A percentile compares a stretch with the other conserved stretches of the same genome.
These are phyloP conservation scores for Cydia pomonella DNA, from an alignment of 1,140 invertebrate species.

Conservation along the genomic window DNA sequence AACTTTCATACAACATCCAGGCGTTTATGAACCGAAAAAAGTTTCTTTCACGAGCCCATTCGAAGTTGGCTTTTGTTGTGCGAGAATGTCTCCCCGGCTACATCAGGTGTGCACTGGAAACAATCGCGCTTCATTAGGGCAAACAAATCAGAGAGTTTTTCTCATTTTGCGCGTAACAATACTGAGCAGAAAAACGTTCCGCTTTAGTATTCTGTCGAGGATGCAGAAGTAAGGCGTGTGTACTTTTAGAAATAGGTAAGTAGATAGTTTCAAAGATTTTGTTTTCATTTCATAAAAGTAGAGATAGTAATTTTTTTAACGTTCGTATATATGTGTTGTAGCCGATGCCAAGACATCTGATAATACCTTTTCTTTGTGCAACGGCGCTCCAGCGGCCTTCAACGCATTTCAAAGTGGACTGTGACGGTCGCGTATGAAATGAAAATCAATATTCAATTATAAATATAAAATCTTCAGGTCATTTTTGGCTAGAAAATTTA, in stretches of 20 bases:
- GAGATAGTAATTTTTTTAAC: too few relatives aligned
- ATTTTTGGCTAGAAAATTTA: too few relatives aligned
- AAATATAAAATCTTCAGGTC: too few relatives aligned
- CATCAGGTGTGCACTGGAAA: constrained; percentile 63
- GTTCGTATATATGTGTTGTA: too few relatives aligned
- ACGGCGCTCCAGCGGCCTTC: too few relatives aligned
- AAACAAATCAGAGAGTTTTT: constrained; percentile 47
- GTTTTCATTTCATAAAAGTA: too few relatives aligned
- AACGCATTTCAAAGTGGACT: neutral
- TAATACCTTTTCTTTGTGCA: too few relatives aligned
- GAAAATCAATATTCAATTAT: too few relatives aligned
- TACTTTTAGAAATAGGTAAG: neutral
- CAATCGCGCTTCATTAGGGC: constrained; percentile 65
- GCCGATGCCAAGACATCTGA: too few relatives aligned
- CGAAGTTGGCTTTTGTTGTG: constrained; percentile 26
- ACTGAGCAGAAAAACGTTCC: neutral
- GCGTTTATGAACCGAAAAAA: constrained; percentile 29
- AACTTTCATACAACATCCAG: constrained; percentile 22
- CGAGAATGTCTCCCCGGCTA: constrained; percentile 34
- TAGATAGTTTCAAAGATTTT: neutral
- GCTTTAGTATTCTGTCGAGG: neutral
- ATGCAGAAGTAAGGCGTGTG: neutral
- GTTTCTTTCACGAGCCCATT: constrained; percentile 28
- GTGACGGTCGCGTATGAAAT: too few relatives aligned
- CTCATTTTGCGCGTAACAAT: constrained; percentile 12